Percentiles rank a stretch among this genome's conserved stretches.
Conservation (phyloP, 2,113 vertebrate species). For the sheep (Ovis aries) region DNA sequence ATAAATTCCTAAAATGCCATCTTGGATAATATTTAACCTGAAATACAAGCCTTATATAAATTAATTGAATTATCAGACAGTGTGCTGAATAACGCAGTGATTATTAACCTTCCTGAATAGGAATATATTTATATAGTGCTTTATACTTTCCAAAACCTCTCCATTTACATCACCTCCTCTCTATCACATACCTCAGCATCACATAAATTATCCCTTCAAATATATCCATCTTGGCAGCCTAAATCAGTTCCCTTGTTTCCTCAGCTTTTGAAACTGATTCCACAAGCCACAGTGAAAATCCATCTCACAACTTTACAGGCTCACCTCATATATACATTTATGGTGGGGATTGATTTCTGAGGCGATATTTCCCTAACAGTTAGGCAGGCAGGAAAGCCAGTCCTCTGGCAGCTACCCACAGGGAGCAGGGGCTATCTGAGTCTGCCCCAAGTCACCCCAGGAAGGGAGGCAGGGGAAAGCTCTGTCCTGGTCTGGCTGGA, state of each 20-base stretch:
- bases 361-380: slow-evolving; percentile 5
- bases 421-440: background rate
- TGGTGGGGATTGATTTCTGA: background rate
- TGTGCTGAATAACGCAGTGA: background rate
- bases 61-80: background rate
- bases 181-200: slow-evolving; percentile 21
- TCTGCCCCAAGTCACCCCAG: background rate
- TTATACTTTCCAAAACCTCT: slow-evolving; percentile 34
- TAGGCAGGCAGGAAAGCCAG: background rate
- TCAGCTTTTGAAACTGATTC: slow-evolving; percentile 31
- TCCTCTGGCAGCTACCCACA: background rate
- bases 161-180: slow-evolving; percentile 47
- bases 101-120: slow-evolving; percentile 24
- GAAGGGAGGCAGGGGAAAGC: background rate
- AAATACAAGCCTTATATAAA: slow-evolving; percentile 1
- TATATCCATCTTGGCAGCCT: background rate
- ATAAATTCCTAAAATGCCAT: background rate
- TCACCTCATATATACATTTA: background rate
- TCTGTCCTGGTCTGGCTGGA: background rate
- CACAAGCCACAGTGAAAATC: slow-evolving; percentile 35
- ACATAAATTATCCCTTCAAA: slow-evolving; percentile 33
- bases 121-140: slow-evolving; percentile 7
- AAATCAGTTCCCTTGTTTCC: background rate
- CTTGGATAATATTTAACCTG: slow-evolving; percentile 2
- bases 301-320: background rate